Evolutionary conservation across 2,888 invertebrate species (phyloP).

Genomic region (Deilephila elpenor): DNA sequence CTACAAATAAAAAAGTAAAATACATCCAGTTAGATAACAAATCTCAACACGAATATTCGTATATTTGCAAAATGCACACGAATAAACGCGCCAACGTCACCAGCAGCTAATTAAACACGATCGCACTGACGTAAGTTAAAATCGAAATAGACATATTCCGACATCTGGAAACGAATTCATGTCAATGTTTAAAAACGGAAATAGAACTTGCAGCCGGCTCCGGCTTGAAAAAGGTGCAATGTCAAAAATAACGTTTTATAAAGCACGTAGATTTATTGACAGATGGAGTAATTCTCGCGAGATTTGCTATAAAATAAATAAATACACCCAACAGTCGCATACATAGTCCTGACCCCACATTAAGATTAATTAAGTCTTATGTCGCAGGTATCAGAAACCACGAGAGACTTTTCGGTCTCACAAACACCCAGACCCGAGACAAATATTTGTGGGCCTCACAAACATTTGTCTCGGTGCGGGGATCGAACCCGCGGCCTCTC

Average conservation of each 20-base stretch:
- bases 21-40: neutral
- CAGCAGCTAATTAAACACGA: constrained; percentile 3
- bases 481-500: too few species aligned
- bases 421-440: too few species aligned
- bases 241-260: constrained; percentile 45
- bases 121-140: neutral
- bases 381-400: too few species aligned
- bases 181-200: constrained; percentile 71
- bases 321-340: too few species aligned
- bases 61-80: neutral
- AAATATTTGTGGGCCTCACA: too few species aligned
- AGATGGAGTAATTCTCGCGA: neutral
- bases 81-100: neutral
- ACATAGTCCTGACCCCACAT: too few species aligned
- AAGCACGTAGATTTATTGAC: neutral
- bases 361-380: too few species aligned
- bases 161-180: constrained; percentile 55
- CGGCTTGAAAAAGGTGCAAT: constrained; percentile 45
- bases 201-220: constrained; percentile 58
- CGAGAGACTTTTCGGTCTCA: too few species aligned
- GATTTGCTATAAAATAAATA: too few species aligned
- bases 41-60: neutral
- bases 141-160: constrained; percentile 25
- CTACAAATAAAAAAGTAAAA: neutral
- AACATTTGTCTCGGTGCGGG: too few species aligned